phyloP scores from a whole-genome alignment of 2,113 vertebrate genomes.

The Ceyx margarethae region DNA sequence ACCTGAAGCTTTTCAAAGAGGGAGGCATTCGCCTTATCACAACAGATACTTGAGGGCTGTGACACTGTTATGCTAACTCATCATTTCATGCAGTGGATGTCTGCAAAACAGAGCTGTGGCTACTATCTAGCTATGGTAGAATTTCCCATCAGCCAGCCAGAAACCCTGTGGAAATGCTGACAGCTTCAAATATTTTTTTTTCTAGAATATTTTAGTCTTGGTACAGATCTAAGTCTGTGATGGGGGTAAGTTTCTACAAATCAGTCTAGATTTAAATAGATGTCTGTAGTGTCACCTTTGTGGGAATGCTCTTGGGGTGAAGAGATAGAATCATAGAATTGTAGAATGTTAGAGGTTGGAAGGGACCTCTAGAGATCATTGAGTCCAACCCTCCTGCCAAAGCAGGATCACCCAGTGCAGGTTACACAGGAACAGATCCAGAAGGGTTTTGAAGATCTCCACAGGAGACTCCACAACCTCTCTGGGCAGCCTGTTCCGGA shows the following conservation, averaged over 20 bases:
- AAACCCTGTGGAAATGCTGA: not conserved
- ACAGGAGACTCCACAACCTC: no score
- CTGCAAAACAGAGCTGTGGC: not conserved
- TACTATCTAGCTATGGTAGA: not conserved
- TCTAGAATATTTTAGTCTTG: not conserved
- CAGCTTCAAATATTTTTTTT: not conserved
- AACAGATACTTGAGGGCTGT: not conserved
- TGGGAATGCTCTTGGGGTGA: not conserved
- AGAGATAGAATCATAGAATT: not conserved
- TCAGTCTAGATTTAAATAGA: not conserved
- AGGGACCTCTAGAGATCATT: no score
- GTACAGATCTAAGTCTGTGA: not conserved
- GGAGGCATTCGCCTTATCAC: not conserved
- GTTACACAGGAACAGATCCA: no score
- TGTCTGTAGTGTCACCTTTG: not conserved
- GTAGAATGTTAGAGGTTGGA: no score
- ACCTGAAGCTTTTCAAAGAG: constrained; percentile 2
- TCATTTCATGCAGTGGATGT: not conserved
- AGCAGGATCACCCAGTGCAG: no score
- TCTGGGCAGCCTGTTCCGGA: no score
- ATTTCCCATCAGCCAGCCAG: not conserved
- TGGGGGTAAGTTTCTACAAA: not conserved
- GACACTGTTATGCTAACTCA: not conserved
- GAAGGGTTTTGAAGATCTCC: no score
- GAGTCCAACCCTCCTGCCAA: no score